These are phyloP conservation scores for Zaprionus nigranus DNA, from an alignment of 1,140 invertebrate species.

Conservation along the genomic window DNA sequence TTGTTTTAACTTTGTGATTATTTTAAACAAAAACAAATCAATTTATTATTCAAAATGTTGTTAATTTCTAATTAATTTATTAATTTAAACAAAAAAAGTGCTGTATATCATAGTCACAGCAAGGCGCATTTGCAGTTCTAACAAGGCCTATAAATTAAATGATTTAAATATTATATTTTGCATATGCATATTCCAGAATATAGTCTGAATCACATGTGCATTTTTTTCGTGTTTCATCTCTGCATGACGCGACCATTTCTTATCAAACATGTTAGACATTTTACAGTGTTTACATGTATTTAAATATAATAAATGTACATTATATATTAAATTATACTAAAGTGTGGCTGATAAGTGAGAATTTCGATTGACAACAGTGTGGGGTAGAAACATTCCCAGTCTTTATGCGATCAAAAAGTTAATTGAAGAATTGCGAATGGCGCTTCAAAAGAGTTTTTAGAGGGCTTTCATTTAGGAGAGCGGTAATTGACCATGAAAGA, in stretches of 20 bases:
- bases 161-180: no score
- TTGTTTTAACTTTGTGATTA: no score
- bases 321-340: not conserved
- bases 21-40: no score
- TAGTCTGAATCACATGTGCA: not conserved
- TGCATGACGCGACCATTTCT: not conserved
- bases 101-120: no score
- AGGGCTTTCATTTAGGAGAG: constrained; percentile 26
- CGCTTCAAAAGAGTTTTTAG: constrained; percentile 34
- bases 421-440: constrained; percentile 23
- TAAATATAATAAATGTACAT: not conserved
- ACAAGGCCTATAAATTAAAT: no score
- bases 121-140: no score
- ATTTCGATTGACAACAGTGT: not conserved
- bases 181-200: not conserved
- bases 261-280: not conserved
- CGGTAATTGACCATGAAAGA: constrained; percentile 66
- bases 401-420: constrained; percentile 11
- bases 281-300: not conserved
- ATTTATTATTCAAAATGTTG: no score
- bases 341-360: constrained; percentile 11
- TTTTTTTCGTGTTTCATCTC: not conserved
- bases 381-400: constrained; percentile 1
- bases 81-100: no score
- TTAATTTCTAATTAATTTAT: no score